Evolutionary conservation across 35 echinoderm and acorn worm species (phyloP).

Genomic region (Lytechinus variegatus): DNA sequence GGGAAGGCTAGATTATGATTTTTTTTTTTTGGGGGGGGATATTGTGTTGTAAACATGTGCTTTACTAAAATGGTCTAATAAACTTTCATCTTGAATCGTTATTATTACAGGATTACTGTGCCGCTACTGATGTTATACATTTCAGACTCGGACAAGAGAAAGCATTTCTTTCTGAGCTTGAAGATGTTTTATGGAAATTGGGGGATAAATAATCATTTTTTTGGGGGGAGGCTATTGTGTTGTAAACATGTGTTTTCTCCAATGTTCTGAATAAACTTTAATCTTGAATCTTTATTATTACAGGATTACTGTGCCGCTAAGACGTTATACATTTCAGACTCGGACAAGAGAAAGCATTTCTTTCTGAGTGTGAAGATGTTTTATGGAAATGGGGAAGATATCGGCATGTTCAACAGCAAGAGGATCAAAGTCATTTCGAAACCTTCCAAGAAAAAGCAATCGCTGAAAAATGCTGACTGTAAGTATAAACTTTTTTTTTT

Average conservation of each 20-base stretch:
- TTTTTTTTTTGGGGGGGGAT: too few relatives aligned
- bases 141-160: slow-evolving; percentile 95
- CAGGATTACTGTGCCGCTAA: slow-evolving; percentile 99
- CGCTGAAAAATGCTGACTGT: slow-evolving; percentile 98
- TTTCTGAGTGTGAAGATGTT: slow-evolving; percentile 98
- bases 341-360: slow-evolving; percentile 99
- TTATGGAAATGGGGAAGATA: slow-evolving; percentile 92
- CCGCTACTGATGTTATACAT: slow-evolving; percentile 96
- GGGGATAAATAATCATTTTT: slow-evolving; percentile 43
- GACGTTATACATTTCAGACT: slow-evolving; percentile 94
- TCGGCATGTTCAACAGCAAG: slow-evolving; percentile 98
- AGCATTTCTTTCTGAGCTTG: slow-evolving; percentile 92
- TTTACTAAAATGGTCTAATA: too few relatives aligned
- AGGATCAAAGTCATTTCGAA: slow-evolving; percentile 99
- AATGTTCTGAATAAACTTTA: too few relatives aligned
- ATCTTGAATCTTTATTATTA: not conserved
- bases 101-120: slow-evolving; percentile 90
- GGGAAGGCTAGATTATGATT: slow-evolving; percentile 60
- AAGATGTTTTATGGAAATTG: slow-evolving; percentile 99
- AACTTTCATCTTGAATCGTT: not conserved
- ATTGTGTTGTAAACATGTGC: too few relatives aligned
- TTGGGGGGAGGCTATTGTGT: too few relatives aligned
- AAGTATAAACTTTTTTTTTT: slow-evolving; percentile 57
- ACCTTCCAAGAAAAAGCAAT: slow-evolving; percentile 99
- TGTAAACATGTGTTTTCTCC: too few relatives aligned